Evolutionary conservation across 2,113 vertebrate genomes (phyloP), one percentile per base, ranked within the genome.

Genomic region (Xenopus laevis): DNA sequence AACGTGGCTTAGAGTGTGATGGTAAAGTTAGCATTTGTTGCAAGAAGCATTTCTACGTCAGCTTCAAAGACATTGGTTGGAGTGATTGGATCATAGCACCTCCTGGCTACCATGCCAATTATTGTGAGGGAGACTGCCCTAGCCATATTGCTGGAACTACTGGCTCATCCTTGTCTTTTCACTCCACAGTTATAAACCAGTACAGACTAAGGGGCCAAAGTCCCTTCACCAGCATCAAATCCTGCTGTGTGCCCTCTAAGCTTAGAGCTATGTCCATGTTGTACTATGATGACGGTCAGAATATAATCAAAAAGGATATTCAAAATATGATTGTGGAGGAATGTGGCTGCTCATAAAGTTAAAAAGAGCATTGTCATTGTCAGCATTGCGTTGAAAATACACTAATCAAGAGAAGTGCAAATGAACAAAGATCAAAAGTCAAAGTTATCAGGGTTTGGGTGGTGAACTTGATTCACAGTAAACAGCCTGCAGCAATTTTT

Each of bases 261-360:
- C 91, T 98, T 80, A 91, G 96, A n/a, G 96, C 96, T 79, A 98
- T 99, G 97, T 98, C 96, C 81, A 98, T 99, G 97, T 86, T 99
- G 23, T 99, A 99, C 87, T 98, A 98, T 0, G 95, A 98, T 0
- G 96, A 98, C 63, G 95, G 96, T 80, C 96, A 98, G 75, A 98
- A 98, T 88, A 98, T 99, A 81, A 94, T 98, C 80, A 99, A 99
- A 83, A 98, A 98, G 86, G 97, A 99, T 91, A 98, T 99, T 79
- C 95, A 95, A 85, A 95, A 98, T 82, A 98, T 99, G 97, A 95
- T 99, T 27, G 97, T 98, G 87, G 97, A 99, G 82, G 97, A 99
- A 83, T 99, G 97, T 60, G 97, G 96, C 45, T 99, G 97, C 80
- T 99, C 97, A 0, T 99, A 98, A 83, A 86, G 0, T 0, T 9